Percentiles rank a stretch among this genome's conserved stretches.
Conservation (phyloP, 1,140 invertebrate species). For the Dendrolimus punctatus region DNA sequence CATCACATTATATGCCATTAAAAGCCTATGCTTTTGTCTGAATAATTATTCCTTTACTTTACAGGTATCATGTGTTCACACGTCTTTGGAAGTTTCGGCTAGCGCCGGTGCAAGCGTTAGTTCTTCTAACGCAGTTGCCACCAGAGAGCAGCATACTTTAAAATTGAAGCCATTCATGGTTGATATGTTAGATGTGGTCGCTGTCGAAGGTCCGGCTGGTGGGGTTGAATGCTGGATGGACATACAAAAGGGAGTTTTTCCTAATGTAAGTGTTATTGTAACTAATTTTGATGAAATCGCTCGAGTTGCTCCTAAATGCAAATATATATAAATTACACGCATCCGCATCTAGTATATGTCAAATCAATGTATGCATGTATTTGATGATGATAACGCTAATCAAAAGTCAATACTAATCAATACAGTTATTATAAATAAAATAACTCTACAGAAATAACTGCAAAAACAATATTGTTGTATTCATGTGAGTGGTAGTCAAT, state of each 20-base stretch:
- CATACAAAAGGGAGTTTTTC: constrained; percentile 79
- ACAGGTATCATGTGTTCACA: constrained; percentile 75
- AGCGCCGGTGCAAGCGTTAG: constrained; percentile 17
- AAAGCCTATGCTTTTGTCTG: neutral
- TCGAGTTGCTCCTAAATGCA: no score
- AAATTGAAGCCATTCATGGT: constrained; percentile 81
- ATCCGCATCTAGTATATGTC: no score
- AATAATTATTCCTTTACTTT: constrained; percentile 18
- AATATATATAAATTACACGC: no score
- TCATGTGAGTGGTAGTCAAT: no score
- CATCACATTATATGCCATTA: no score
- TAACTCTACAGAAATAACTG: no score
- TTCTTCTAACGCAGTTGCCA: constrained; percentile 1
- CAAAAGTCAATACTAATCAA: no score
- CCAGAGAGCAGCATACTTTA: constrained; percentile 72
- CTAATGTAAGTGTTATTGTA: constrained; percentile 70
- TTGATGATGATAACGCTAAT: no score
- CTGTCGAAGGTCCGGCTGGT: constrained; percentile 75
- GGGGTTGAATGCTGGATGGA: constrained; percentile 85
- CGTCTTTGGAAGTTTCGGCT: constrained; percentile 43
- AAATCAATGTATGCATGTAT: no score
- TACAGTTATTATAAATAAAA: no score
- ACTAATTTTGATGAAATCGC: no score
- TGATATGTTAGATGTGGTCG: constrained; percentile 80
- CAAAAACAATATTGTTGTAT: no score